Evolutionary conservation across 2,113 vertebrate species (phyloP).

Genomic region (Podarcis cretensis): DNA sequence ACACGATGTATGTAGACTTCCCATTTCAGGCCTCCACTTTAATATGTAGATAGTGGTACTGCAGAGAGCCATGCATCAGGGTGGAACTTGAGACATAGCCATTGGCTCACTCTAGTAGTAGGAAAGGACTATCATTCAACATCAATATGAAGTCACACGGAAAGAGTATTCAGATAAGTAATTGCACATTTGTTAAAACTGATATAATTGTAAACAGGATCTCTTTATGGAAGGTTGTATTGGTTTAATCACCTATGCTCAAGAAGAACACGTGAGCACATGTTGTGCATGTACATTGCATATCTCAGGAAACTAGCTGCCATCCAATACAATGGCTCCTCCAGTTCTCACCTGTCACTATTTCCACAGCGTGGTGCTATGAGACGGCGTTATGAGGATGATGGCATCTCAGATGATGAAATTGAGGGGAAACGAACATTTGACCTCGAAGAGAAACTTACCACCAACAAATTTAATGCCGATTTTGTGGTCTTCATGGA

Average conservation of each 20-base stretch:
- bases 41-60: not conserved
- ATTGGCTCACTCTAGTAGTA: not conserved
- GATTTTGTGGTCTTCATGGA: constrained; percentile 94
- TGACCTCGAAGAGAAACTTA: constrained; percentile 94
- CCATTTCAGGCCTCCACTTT: not conserved
- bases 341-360: not conserved
- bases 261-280: not conserved
- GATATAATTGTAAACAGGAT: not conserved
- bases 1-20: not conserved
- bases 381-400: constrained; percentile 93
- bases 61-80: not conserved
- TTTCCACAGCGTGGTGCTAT: constrained; percentile 89
- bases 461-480: constrained; percentile 84
- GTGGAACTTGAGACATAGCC: not conserved
- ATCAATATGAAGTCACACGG: no score
- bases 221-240: not conserved
- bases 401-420: constrained; percentile 97
- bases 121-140: not conserved
- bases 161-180: not conserved
- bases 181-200: not conserved
- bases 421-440: constrained; percentile 97
- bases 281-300: not conserved
- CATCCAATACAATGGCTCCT: rapidly evolving
- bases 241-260: not conserved
- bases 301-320: not conserved